phyloP scores from a whole-genome alignment of 1,140 invertebrate species.

The Olivierus martensii region DNA sequence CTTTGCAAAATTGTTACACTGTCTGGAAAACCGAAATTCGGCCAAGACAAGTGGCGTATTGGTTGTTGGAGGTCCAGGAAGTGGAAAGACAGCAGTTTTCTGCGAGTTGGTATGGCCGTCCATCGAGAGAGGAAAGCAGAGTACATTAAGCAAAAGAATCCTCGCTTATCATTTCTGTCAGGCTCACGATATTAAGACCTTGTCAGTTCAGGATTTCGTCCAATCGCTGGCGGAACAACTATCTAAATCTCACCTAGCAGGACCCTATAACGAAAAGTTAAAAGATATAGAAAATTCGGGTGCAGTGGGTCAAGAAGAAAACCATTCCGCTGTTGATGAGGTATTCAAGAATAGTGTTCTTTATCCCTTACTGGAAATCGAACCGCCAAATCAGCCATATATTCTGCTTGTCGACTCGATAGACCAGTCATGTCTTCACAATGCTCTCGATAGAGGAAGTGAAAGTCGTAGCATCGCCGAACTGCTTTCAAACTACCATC shows the following conservation, averaged over 20 bases:
- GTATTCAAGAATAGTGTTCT: constrained; percentile 76
- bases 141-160: constrained; percentile 54
- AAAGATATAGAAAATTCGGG: constrained; percentile 45
- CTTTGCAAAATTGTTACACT: constrained; percentile 83
- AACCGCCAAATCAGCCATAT: constrained; percentile 58
- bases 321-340: constrained; percentile 58
- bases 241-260: constrained; percentile 35
- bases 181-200: constrained; percentile 40
- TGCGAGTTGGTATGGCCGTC: constrained; percentile 61
- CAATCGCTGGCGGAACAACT: constrained; percentile 67
- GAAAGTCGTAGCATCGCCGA: constrained; percentile 27
- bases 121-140: constrained; percentile 55
- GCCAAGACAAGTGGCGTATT: constrained; percentile 58
- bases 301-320: constrained; percentile 19
- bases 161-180: constrained; percentile 72
- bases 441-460: neutral
- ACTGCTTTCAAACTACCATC: constrained; percentile 72
- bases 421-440: constrained; percentile 48
- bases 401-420: constrained; percentile 83
- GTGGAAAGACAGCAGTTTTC: constrained; percentile 62
- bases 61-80: constrained; percentile 65
- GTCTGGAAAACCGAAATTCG: constrained; percentile 55
- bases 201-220: constrained; percentile 70
- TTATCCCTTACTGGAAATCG: constrained; percentile 69
- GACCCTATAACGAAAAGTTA: constrained; percentile 61